Conservation (phyloP, 2,888 invertebrate species). For the Mythimna lalbum region DNA sequence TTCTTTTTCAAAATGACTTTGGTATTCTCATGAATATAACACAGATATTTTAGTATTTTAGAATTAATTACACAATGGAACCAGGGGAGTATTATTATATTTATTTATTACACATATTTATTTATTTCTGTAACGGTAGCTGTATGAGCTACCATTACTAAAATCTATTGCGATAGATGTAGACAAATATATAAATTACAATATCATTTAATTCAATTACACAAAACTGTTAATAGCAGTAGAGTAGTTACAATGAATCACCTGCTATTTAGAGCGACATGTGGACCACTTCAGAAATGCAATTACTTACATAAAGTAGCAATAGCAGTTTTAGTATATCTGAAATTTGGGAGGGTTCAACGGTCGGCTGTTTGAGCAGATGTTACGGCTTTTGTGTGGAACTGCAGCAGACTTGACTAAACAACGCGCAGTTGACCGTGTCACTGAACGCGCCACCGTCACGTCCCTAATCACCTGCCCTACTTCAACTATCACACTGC, state of each 20-base stretch:
- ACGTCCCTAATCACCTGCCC: conserved; percentile 47
- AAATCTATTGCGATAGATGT: too few relatives aligned
- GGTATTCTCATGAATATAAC: conserved; percentile 9
- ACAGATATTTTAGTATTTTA: conserved; percentile 7
- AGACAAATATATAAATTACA: too few relatives aligned
- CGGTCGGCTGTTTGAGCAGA: conserved; percentile 81
- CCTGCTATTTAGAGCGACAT: conserved; percentile 30
- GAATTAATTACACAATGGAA: conserved; percentile 2
- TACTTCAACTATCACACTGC: conserved; percentile 44
- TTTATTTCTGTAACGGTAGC: too few relatives aligned
- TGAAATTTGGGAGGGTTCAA: conserved; percentile 77
- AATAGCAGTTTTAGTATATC: conserved; percentile 80
- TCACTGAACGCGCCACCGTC: conserved; percentile 53
- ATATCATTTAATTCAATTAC: too few relatives aligned
- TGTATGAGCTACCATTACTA: too few relatives aligned
- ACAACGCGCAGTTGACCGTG: conserved; percentile 64
- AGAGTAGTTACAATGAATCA: not conserved
- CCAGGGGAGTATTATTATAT: not conserved
- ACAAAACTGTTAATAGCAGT: too few relatives aligned
- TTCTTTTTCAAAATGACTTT: conserved; percentile 29
- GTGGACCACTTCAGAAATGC: conserved; percentile 67
- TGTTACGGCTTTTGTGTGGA: conserved; percentile 64
- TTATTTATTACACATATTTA: too few relatives aligned
- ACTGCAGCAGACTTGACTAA: conserved; percentile 57
- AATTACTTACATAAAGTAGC: conserved; percentile 73